Base-by-base conservation (phyloP, 2,113 vertebrate genomes). In the Burhinus bistriatus region DNA sequence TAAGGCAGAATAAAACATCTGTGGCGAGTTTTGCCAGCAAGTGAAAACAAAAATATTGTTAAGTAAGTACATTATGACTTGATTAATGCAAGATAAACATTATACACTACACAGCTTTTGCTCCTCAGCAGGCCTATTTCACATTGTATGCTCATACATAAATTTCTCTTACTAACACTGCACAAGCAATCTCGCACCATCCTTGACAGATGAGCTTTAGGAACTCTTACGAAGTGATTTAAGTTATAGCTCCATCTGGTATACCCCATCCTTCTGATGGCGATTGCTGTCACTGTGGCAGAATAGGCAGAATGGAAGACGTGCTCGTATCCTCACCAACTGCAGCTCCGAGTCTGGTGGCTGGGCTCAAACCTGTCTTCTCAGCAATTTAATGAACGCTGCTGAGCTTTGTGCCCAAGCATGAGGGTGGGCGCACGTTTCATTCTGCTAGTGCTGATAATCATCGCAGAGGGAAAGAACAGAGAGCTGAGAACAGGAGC, bases 191-290 rank as follows among this genome's bases (percentile, higher is more conserved):
- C 93, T 90, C 47, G 75, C 77, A 85, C 47, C 58, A 18, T 40
- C 82, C 52, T 83, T 72, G 57, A 82, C 71, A 86, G 88, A 64
- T 89, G 79, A 89, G 76, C 76, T 87, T 87, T 65, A 80, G 61
- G 52, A 93, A 40, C 82, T 83, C 7, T 83, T 83, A 82, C 7
- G 0, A 88, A 80, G 58, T 44, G 90, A 79, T 93, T 76, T 55
- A 92, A 91, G 82, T 88, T 85, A 76, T 3, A 79, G 66, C 58
- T 94, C 85, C 78, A 82, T 88, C 95, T 75, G 90, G 61, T 84
- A 6, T 3, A 64, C 45, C 32, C 58, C 54, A 22, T 76, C 58
- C 79, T 77, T 59, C 80, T 93, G 83, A 59, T 27, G 47, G 72
- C 55, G 62, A 47, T 11, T 69, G 21, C 79, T 91, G 45, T 83